Base-by-base conservation (phyloP, 2,797 vertebrate genomes). In the Peromyscus nudipes region DNA sequence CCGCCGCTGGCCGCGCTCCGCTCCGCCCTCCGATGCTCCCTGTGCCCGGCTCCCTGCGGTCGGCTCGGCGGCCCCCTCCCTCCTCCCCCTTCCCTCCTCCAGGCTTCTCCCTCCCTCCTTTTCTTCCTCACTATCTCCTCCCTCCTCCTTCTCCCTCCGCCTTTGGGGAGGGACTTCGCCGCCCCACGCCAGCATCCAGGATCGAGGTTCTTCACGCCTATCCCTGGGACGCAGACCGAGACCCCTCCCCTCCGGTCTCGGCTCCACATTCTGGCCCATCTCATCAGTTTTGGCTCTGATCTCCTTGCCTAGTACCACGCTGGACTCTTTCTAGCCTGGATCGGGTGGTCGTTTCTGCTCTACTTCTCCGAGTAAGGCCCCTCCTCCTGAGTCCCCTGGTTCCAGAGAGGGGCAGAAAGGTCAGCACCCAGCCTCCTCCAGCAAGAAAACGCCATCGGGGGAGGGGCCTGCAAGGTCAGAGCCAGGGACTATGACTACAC, bases 21-120 rank as follows among this genome's bases (percentile, higher is more conserved):
- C 96, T 97, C 97, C 98, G 96, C 97, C 97, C 93, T 96, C 77
- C 80, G 60, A 94, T 86, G 89, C 96, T 27, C 95, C 81, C 10
- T 87, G 80, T 75, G 73, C 95, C 52, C 96, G 69, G 90, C 97
- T 98, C 96, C 85, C 89, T 49, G 90, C 69, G 80, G 80, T 46
- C 65, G 29, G 71, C 71, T 34, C 82, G 62, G 82, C 69, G 65
- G 43, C 71, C 89, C 62, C 80, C 55, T 62, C 80, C 79, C 67
- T 43, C 69, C 76, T 49, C 79, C 49, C 19, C 25, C 49, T 17
- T 23, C 40, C 52, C 31, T 60, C 62, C 67, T 71, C 88, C 88
- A 79, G 88, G 37, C 29, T 75, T 69, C 76, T 73, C 94, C 92
- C 94, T 91, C 62, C 75, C 77, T 55, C 65, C 46, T 43, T 73